phyloP scores from a whole-genome alignment of 2,797 vertebrate species.

The Chaetophractus vellerosus region DNA sequence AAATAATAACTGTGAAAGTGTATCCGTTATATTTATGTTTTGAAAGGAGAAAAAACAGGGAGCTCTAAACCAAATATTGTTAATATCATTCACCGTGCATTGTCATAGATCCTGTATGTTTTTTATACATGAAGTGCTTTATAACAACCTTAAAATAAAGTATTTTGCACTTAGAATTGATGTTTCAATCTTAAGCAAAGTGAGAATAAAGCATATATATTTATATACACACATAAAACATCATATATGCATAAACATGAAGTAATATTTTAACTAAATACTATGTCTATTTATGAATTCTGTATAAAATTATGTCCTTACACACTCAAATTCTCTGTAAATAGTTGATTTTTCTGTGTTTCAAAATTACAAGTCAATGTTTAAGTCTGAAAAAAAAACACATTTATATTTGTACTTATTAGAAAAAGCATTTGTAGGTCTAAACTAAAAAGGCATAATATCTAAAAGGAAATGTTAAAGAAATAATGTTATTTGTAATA shows the following conservation, averaged over 20 bases:
- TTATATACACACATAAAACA: neutral
- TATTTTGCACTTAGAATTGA: neutral
- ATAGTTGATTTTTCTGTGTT: neutral
- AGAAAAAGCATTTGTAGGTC: neutral
- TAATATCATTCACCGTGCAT: neutral
- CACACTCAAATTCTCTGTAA: neutral
- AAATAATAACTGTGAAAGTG: neutral
- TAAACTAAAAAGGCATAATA: neutral
- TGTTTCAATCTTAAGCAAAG: neutral
- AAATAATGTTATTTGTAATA: neutral
- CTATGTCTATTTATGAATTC: neutral
- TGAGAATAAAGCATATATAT: neutral
- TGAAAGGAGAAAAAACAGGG: neutral
- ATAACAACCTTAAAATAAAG: neutral
- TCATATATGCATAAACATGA: neutral
- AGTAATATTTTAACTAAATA: neutral
- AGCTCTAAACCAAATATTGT: neutral
- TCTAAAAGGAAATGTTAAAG: neutral
- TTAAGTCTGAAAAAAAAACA: neutral
- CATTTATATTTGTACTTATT: neutral
- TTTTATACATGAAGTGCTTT: neutral
- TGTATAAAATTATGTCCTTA: neutral
- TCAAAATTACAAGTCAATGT: neutral
- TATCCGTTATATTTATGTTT: neutral
- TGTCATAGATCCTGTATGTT: neutral